These are phyloP conservation scores for Kryptopterus vitreolus DNA, from an alignment of 2,797 vertebrate species.

Conservation along the genomic window DNA sequence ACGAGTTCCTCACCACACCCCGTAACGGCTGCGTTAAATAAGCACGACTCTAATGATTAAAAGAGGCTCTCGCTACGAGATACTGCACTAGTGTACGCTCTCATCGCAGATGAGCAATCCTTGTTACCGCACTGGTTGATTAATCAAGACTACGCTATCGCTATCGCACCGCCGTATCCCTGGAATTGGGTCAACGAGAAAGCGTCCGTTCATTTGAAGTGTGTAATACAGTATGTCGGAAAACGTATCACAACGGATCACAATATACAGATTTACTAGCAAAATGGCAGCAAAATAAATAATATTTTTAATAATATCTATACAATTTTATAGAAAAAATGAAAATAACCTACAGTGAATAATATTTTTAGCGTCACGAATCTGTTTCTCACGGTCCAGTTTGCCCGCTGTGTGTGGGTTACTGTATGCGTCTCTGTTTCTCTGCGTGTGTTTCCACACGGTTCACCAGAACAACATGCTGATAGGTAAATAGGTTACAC, in stretches of 20 bases:
- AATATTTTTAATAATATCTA: not conserved
- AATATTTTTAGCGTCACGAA: not conserved
- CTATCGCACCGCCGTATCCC: conserved; percentile 12
- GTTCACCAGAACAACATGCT: not conserved
- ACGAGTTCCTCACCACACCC: conserved; percentile 52
- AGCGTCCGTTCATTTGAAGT: conserved; percentile 32
- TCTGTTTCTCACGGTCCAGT: no score
- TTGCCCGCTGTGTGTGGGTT: not conserved
- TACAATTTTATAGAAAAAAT: not conserved
- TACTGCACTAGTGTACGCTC: not conserved
- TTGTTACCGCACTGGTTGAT: conserved; percentile 22
- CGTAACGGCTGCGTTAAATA: conserved; percentile 52
- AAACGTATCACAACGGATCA: not conserved
- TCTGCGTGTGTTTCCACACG: not conserved
- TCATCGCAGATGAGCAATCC: conserved; percentile 30
- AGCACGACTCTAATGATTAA: not conserved
- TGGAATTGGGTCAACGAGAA: conserved; percentile 36
- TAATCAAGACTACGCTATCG: conserved; percentile 28
- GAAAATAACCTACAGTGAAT: not conserved
- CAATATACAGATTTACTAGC: not conserved
- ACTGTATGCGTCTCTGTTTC: not conserved
- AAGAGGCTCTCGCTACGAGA: not conserved
- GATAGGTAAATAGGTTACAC: not conserved
- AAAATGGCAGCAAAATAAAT: not conserved
- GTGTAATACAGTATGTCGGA: not conserved